Evolutionary conservation across 2,888 invertebrate species (phyloP).

Genomic region (Xestia rhomboidea): DNA sequence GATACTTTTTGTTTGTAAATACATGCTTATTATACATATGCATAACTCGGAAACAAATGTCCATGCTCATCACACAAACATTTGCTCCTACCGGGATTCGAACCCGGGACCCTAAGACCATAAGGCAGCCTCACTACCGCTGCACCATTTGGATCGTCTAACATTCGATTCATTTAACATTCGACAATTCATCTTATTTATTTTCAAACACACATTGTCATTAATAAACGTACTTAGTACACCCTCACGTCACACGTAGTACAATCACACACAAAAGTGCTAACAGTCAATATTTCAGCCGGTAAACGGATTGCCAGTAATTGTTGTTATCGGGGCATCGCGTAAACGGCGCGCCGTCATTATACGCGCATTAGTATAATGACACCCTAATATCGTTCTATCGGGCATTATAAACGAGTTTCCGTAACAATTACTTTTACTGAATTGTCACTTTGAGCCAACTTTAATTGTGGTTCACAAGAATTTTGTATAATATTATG

Average conservation of each 20-base stretch:
- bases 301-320: conserved; percentile 65
- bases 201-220: not conserved
- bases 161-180: too few species aligned
- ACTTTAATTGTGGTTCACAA: conserved; percentile 2
- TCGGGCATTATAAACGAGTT: conserved; percentile 44
- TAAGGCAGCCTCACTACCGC: too few species aligned
- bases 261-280: conserved; percentile 36
- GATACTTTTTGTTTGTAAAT: too few species aligned
- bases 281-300: conserved; percentile 58
- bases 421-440: conserved; percentile 60
- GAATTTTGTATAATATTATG: not conserved
- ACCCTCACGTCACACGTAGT: conserved; percentile 16
- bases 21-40: too few species aligned
- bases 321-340: conserved; percentile 63
- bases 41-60: too few species aligned
- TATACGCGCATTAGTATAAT: conserved; percentile 67
- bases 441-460: conserved; percentile 20
- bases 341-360: conserved; percentile 55
- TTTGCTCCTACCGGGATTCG: too few species aligned
- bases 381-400: conserved; percentile 44
- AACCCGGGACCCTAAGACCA: too few species aligned
- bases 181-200: too few species aligned
- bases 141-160: too few species aligned
- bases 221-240: not conserved
- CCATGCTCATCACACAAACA: too few species aligned